Evolutionary conservation across 2,797 vertebrate species (phyloP), one percentile per base, ranked within the genome.

Genomic region (Otus scops): DNA sequence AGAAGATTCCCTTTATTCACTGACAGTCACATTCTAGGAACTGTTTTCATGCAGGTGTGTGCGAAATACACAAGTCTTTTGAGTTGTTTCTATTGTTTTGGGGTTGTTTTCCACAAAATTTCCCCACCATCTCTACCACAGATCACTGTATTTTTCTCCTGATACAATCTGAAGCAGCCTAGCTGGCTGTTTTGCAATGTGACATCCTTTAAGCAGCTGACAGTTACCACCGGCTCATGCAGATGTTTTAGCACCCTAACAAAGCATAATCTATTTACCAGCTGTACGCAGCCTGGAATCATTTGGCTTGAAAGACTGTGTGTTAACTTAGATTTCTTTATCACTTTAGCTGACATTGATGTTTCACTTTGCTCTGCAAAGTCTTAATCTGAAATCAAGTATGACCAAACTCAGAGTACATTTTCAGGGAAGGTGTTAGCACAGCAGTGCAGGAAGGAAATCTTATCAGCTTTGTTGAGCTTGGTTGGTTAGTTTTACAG

Each of bases 391-490:
- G 85, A 84, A 92, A 86, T 86, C 76, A 63, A 81, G 68, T 27
- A 28, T 23, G 76, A 83, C 59, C 61, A n/a, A 71, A 92, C 22
- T 48, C 11, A 17, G 86, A 89, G 79, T 30, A 39, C 19, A 2
- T 92, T 94, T 93, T 41, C 50, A 54, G 61, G 43, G 67, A 69
- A 95, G 88, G 79, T 93, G 79, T 56, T 38, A 70, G 79, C 63
- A 69, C n/a, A 69, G 79, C 69, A 34, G 73, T 28, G 64, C 88
- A 95, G 96, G 96, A 96, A 96, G 91, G 82, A 94, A 97, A 93
- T 69, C 85, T 96, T 96, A 95, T 84, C 95, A 59, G 82, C 73
- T 92, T 26, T 84, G 85, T 71, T 83, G 91, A 95, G 95, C 91
- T 91, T 9, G 11, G 88, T 85, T 1, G 82, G 91, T 91, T 88